Evolutionary conservation across 1,140 invertebrate species (phyloP).

Genomic region (Apis mellifera): DNA sequence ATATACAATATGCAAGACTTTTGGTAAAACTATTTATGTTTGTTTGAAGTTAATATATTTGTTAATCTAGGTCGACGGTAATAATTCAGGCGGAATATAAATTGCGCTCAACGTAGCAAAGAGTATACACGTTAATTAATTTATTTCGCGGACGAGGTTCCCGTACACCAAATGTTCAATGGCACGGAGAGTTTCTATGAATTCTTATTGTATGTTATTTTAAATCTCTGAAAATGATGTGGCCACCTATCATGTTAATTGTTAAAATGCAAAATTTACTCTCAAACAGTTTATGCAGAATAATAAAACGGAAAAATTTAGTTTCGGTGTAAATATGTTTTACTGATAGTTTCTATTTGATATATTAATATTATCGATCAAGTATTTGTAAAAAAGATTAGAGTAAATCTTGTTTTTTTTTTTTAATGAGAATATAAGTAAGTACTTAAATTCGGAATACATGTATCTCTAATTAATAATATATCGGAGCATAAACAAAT

Average conservation of each 20-base stretch:
- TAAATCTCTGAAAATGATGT: conserved; percentile 15
- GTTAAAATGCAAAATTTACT: conserved; percentile 14
- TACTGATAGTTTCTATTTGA: not conserved
- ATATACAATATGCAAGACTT: conserved; percentile 78
- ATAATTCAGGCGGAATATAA: conserved; percentile 72
- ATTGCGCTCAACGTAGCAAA: conserved; percentile 60
- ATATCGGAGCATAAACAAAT: conserved; percentile 21
- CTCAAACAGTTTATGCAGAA: not conserved
- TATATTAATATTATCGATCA: not conserved
- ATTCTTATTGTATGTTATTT: conserved; percentile 15
- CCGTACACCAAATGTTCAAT: conserved; percentile 33
- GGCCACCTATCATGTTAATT: not conserved
- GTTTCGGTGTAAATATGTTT: not conserved
- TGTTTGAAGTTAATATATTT: conserved; percentile 66
- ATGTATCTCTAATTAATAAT: conserved; percentile 16
- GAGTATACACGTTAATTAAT: conserved; percentile 47
- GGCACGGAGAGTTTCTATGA: conserved; percentile 17
- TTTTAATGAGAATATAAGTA: conserved; percentile 27
- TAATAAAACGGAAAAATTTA: not conserved
- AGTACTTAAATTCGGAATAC: conserved; percentile 23
- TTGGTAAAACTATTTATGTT: conserved; percentile 72
- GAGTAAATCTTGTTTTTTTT: not conserved
- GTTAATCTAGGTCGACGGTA: conserved; percentile 68
- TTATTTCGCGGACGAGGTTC: conserved; percentile 53
- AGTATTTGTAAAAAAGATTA: not conserved